phyloP scores from a whole-genome alignment of 1,140 invertebrate genomes.

The Spodoptera frugiperda region DNA sequence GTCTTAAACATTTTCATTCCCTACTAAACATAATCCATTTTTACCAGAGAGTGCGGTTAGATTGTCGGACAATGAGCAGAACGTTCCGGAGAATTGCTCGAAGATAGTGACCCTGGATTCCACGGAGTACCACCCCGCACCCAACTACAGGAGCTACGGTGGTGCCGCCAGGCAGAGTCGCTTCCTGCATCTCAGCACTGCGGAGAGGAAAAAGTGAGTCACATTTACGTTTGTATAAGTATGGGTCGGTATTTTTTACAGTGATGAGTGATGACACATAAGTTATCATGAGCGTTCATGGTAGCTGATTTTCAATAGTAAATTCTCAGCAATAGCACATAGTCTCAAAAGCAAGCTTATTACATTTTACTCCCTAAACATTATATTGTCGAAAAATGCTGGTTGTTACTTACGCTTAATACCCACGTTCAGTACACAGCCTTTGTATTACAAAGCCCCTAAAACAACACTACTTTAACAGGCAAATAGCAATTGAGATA shows the following conservation, averaged over 20 bases:
- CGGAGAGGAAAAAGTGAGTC: slow-evolving; percentile 86
- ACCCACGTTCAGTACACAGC: too few relatives aligned
- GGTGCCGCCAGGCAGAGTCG: slow-evolving; percentile 76
- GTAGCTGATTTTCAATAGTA: too few relatives aligned
- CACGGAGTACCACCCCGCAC: slow-evolving; percentile 87
- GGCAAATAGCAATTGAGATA: slow-evolving; percentile 73
- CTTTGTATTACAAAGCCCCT: too few relatives aligned
- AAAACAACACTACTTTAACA: slow-evolving; percentile 21
- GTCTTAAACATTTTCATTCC: not conserved
- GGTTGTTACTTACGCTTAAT: too few relatives aligned
- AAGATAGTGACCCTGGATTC: slow-evolving; percentile 88
- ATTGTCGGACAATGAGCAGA: slow-evolving; percentile 87
- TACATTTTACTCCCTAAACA: too few relatives aligned
- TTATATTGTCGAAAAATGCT: too few relatives aligned
- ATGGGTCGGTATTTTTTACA: not conserved
- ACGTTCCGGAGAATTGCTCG: slow-evolving; percentile 89
- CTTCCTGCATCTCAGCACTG: slow-evolving; percentile 89
- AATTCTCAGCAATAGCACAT: too few relatives aligned
- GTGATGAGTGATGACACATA: too few relatives aligned
- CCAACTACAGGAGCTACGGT: slow-evolving; percentile 90
- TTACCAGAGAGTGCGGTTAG: slow-evolving; percentile 86
- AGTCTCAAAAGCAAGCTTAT: too few relatives aligned
- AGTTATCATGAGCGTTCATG: too few relatives aligned
- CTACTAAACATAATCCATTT: too few relatives aligned
- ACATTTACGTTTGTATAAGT: not conserved